Conservation (phyloP, 30 jellyfish, hydroid and myxozoan species). For the Chrysaora quinquecirrha region DNA sequence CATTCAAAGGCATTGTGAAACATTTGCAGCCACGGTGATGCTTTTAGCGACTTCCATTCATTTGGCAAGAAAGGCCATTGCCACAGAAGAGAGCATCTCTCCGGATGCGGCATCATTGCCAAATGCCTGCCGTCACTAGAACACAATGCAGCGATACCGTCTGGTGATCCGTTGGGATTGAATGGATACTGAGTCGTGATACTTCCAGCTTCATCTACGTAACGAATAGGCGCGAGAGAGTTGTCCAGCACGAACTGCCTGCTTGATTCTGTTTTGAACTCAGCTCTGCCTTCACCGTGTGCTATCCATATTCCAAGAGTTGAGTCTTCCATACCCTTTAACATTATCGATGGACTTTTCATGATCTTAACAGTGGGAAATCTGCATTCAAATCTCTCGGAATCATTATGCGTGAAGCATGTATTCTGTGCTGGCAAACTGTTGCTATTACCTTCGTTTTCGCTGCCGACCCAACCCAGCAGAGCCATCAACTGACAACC, state of each 20-base stretch:
- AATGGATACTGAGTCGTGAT: slow-evolving; percentile 68
- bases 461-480: slow-evolving; percentile 87
- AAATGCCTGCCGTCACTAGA: slow-evolving; percentile 92
- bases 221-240: slow-evolving; percentile 71
- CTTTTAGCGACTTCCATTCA: slow-evolving; percentile 37
- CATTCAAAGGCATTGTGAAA: slow-evolving; percentile 84
- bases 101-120: slow-evolving; percentile 99
- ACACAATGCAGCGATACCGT: slow-evolving; percentile 87
- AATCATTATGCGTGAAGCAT: slow-evolving; percentile 74
- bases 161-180: slow-evolving; percentile 89
- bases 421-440: slow-evolving; percentile 37
- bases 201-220: slow-evolving; percentile 74
- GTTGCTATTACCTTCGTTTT: neutral
- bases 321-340: slow-evolving; percentile 81
- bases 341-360: slow-evolving; percentile 78
- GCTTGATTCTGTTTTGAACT: slow-evolving; percentile 37
- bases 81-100: slow-evolving; percentile 73
- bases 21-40: slow-evolving; percentile 95
- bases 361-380: slow-evolving; percentile 71
- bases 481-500: slow-evolving; percentile 95
- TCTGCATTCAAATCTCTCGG: slow-evolving; percentile 92
- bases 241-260: neutral
- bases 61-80: slow-evolving; percentile 92
- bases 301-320: slow-evolving; percentile 87
- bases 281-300: slow-evolving; percentile 93